Percentiles rank a stretch among this genome's conserved stretches.
These are phyloP conservation scores for Saxicola maurus DNA, from an alignment of 2,797 vertebrate species.

Conservation along the genomic window DNA sequence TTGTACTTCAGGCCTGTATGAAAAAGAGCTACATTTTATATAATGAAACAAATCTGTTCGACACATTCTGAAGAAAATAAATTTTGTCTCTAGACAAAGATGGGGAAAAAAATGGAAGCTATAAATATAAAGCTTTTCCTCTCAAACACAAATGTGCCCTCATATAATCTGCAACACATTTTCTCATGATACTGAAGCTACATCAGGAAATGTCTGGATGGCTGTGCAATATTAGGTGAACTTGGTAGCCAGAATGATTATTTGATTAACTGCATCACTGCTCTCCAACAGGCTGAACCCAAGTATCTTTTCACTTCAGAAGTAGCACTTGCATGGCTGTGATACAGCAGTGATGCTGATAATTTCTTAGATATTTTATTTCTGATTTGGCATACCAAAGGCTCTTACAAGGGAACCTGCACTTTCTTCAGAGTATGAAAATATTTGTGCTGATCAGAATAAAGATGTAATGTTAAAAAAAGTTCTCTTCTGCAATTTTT, in stretches of 20 bases:
- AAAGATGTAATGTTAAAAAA: background rate
- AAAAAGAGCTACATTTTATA: background rate
- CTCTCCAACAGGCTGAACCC: background rate
- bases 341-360: background rate
- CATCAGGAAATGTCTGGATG: background rate
- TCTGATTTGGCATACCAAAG: background rate
- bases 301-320: background rate
- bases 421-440: background rate
- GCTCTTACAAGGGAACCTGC: background rate
- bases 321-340: background rate
- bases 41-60: background rate
- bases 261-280: slow-evolving; percentile 20
- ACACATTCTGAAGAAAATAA: background rate
- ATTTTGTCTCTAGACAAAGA: background rate
- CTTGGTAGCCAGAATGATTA: background rate
- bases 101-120: background rate
- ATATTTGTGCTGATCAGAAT: background rate
- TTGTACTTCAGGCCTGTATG: background rate
- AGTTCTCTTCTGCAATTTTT: background rate
- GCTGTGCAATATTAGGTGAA: background rate
- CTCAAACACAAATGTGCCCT: background rate
- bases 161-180: background rate
- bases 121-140: background rate
- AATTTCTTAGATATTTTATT: slow-evolving; percentile 6
- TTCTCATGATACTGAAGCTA: background rate